Evolutionary conservation across 2,888 invertebrate genomes (phyloP).

Genomic region (Lochmaea crataegi): DNA sequence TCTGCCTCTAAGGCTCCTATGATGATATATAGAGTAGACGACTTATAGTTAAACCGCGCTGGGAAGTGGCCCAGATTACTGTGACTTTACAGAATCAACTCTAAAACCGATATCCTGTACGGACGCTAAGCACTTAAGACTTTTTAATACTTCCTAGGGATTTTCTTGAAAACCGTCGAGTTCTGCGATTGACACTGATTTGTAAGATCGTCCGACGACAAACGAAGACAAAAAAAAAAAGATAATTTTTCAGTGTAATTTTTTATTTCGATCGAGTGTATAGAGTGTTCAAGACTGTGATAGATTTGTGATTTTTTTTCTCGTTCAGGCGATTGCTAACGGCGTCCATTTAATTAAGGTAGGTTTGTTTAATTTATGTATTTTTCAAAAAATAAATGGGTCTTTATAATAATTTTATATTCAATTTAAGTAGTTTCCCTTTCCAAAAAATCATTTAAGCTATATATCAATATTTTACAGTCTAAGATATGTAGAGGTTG

Average conservation of each 20-base stretch:
- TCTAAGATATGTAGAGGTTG: too few species aligned
- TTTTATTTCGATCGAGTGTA: conserved; percentile 21
- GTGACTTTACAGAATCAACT: conserved; percentile 67
- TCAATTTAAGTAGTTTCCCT: too few species aligned
- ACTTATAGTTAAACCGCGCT: conserved; percentile 80
- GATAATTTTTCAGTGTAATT: conserved; percentile 45
- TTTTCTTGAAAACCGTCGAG: conserved; percentile 62
- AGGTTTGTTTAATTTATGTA: neutral
- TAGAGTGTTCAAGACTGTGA: conserved; percentile 50
- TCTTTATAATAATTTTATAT: too few species aligned
- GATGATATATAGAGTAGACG: conserved; percentile 81
- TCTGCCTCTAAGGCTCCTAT: conserved; percentile 52
- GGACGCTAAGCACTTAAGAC: conserved; percentile 79
- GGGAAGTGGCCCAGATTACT: conserved; percentile 82
- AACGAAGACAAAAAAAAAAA: conserved; percentile 34
- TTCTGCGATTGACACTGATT: conserved; percentile 62
- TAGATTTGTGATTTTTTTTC: conserved; percentile 41
- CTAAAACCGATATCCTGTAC: conserved; percentile 73
- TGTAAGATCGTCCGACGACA: conserved; percentile 60
- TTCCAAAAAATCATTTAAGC: too few species aligned
- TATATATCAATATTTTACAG: too few species aligned
- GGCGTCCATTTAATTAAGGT: neutral
- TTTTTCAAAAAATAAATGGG: too few species aligned
- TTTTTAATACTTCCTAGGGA: conserved; percentile 77
- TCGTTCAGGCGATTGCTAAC: neutral